Evolutionary conservation across 2,797 vertebrate species (phyloP), one percentile per base, ranked within the genome.

Genomic region (Novumbra hubbsi): DNA sequence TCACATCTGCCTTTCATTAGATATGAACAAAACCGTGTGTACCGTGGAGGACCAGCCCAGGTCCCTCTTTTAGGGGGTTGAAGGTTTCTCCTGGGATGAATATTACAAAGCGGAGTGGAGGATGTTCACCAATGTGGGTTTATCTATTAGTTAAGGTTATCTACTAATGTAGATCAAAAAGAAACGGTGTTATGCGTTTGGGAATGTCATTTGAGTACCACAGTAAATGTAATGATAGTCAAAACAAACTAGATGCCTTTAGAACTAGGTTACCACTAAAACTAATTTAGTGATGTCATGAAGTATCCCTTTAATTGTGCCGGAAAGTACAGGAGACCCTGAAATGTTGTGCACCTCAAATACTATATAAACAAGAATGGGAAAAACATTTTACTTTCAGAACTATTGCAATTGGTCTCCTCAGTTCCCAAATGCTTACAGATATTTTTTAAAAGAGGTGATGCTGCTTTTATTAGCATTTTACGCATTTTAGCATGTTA

Each of bases 1-100:
- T 75, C 84, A 92, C 93, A 94, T 93, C 91, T 94, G 93, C 83
- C 82, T 91, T 84, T 76, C 84, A 87, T 94, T 93, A 94, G 77
- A 87, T 86, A 84, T 91, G 90, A 90, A 88, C n/a, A 89, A 90
- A 91, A 89, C 91, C 41, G 91, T 89, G 89, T 81, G 87, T 83
- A 88, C 88, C 84, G 80, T 79, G 86, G 60, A 27, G 21, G 57
- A 50, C 49, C 49, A 19, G 49, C 19, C n/a, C 0, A 1, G 62
- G 62, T 16, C 86, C 67, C 81, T 85, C 86, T 83, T 82, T 87
- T 86, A 83, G 76, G 27, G 5, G 28, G 60, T 30, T 63, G 24
- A 5, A 27, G 12, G 76, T 66, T 74, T 87, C 86, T 86, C 85
- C 70, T 15, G 78, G 83, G 84, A 86, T 87, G 67, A 91, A 92